These are phyloP conservation scores for Chiloscyllium punctatum DNA, from an alignment of 2,797 vertebrate species.

Conservation along the genomic window DNA sequence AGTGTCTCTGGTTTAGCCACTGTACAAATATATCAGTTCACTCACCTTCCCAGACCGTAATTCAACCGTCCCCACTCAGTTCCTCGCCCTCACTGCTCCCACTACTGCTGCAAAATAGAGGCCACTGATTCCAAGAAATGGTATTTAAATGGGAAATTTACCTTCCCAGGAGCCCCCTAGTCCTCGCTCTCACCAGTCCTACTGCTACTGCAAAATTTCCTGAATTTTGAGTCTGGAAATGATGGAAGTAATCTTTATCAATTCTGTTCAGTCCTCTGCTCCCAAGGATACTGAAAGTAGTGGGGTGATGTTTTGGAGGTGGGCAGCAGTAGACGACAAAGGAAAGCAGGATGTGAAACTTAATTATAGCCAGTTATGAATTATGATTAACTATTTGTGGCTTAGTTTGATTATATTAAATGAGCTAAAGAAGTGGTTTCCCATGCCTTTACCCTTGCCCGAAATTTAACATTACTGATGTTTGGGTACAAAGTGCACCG, in stretches of 20 bases:
- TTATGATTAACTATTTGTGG: background rate
- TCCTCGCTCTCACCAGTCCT: too few relatives aligned
- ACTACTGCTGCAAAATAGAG: too few relatives aligned
- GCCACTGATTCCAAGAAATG: too few relatives aligned
- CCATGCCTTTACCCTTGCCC: background rate
- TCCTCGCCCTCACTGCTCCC: too few relatives aligned
- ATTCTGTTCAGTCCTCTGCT: background rate
- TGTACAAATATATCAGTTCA: too few relatives aligned
- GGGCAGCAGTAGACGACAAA: background rate
- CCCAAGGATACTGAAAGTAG: background rate
- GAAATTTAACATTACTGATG: background rate
- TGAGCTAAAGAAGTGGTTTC: background rate
- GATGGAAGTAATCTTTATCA: background rate
- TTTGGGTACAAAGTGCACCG: background rate
- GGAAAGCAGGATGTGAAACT: background rate
- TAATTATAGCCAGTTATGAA: background rate
- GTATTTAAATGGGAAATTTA: too few relatives aligned
- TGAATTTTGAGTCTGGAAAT: background rate
- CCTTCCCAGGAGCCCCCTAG: background rate
- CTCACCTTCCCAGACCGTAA: too few relatives aligned
- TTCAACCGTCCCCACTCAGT: too few relatives aligned
- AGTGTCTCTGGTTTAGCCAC: too few relatives aligned
- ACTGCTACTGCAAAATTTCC: background rate
- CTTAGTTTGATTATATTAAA: background rate
- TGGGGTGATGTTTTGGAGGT: background rate